Evolutionary conservation across 2,113 vertebrate genomes (phyloP).

Genomic region (Lepidiolamprologus cunningtoni): DNA sequence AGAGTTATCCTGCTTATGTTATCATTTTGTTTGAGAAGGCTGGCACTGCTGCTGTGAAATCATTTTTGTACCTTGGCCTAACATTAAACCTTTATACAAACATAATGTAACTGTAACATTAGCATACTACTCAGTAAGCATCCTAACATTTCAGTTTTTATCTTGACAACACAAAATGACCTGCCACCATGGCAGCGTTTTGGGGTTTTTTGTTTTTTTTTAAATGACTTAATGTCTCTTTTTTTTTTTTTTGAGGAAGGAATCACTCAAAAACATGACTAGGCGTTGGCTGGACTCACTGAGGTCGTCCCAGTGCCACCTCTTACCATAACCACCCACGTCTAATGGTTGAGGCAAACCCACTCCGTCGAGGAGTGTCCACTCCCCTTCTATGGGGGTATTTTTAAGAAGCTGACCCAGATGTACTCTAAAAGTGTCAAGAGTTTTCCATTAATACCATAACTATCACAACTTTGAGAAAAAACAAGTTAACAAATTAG

Average conservation of each 20-base stretch:
- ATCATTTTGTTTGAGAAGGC: neutral
- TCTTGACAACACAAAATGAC: neutral
- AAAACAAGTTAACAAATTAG: neutral
- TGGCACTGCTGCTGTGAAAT: neutral
- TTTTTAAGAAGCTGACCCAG: neutral
- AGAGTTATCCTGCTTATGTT: neutral
- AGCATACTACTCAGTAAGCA: neutral
- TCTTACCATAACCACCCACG: neutral
- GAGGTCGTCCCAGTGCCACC: neutral
- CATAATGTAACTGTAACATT: neutral
- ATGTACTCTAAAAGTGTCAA: neutral
- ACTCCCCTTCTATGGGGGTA: neutral
- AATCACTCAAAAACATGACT: neutral
- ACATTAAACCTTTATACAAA: neutral
- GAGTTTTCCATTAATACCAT: neutral
- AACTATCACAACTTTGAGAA: neutral
- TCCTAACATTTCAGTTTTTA: neutral
- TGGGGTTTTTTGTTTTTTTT: rapidly evolving
- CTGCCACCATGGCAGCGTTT: neutral
- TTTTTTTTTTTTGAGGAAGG: neutral
- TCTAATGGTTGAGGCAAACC: neutral
- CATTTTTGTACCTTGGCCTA: neutral
- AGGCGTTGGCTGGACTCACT: neutral
- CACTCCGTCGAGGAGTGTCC: neutral
- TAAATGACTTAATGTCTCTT: neutral